phyloP scores from a whole-genome alignment of 2,888 invertebrate species.

The Caenorhabditis doughertyi region DNA sequence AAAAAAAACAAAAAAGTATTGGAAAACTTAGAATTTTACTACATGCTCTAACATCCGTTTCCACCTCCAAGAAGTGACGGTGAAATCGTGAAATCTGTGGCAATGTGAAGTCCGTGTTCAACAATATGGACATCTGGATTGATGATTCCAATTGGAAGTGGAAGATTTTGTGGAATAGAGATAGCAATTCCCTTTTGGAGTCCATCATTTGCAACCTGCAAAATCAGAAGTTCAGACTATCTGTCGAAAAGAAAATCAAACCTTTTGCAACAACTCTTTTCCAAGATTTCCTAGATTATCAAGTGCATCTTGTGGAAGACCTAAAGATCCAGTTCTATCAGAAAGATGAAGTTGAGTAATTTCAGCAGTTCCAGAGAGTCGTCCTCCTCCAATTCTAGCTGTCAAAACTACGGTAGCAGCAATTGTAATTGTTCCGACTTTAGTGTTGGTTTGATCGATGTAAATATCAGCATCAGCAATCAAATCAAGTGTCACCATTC shows the following conservation, averaged over 20 bases:
- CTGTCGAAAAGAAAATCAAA: slow-evolving; percentile 15
- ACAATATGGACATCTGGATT: slow-evolving; percentile 77
- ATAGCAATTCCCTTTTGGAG: slow-evolving; percentile 78
- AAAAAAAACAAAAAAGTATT: background rate
- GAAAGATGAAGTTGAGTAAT: slow-evolving; percentile 74
- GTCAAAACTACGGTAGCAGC: slow-evolving; percentile 73
- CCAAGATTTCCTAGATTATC: slow-evolving; percentile 81
- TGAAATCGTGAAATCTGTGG: slow-evolving; percentile 78
- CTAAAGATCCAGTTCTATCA: slow-evolving; percentile 69
- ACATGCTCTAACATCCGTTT: slow-evolving; percentile 36
- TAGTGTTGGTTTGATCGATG: slow-evolving; percentile 76
- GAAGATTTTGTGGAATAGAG: slow-evolving; percentile 73
- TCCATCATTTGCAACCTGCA: slow-evolving; percentile 79
- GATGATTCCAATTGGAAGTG: slow-evolving; percentile 78
- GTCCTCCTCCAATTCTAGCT: slow-evolving; percentile 67
- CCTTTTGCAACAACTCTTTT: slow-evolving; percentile 80
- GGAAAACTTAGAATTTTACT: background rate
- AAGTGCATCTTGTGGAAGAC: slow-evolving; percentile 80
- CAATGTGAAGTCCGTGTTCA: slow-evolving; percentile 80
- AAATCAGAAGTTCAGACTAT: background rate
- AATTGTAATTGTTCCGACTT: slow-evolving; percentile 78
- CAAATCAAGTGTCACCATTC: slow-evolving; percentile 77
- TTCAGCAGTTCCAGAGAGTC: slow-evolving; percentile 74
- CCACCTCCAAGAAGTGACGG: slow-evolving; percentile 73
- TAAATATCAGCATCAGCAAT: slow-evolving; percentile 78